Base-by-base conservation (phyloP, 2,113 vertebrate species). In the Limanda limanda region DNA sequence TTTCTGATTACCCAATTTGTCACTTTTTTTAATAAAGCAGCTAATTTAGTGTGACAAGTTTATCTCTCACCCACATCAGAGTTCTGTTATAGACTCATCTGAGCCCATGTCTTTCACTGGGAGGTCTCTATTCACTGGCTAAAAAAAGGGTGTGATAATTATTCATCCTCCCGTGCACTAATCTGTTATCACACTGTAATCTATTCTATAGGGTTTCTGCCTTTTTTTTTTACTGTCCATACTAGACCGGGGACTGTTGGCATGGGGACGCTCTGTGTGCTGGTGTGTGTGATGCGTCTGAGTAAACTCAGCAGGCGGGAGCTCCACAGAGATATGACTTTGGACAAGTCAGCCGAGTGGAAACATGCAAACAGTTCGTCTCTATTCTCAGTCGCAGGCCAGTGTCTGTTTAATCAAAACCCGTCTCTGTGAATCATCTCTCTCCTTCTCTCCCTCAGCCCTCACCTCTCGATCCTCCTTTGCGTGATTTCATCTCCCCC, bases 201-300 rank as follows among this genome's bases (percentile, higher is more conserved):
- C 66, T 73, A 23, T 82, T 80, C 31, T 65, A 20, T 47, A 0
- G 45, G 51, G 13, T 74, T 13, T 54, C 42, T 48, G 24, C 67
- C 14, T 78, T 27, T 10, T 55, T 10, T 55, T 72, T 12, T 68
- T 65, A 37, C 55, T 71, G 78, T 57, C 76, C 68, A 63, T 78
- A 81, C 31, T 76, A 71, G 76, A 58, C 9, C 62, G 60, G 54
- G 35, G 57, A 59, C 64, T 84, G 83, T 84, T 90, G 60, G 65
- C 68, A 72, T 70, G 80, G 84, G 58, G 52, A 35, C 79, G 35
- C 78, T 55, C 74, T 81, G 83, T 76, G 74, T 65, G 67, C 74
- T 78, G 73, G 81, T 78, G 84, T 79, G 85, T 89, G 69, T 89
- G 69, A 87, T 79, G 82, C 8, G 56, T 80, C 66, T 82, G 55